These are phyloP conservation scores for Chrysina gloriosa DNA, from an alignment of 2,888 invertebrate species.

Conservation along the genomic window DNA sequence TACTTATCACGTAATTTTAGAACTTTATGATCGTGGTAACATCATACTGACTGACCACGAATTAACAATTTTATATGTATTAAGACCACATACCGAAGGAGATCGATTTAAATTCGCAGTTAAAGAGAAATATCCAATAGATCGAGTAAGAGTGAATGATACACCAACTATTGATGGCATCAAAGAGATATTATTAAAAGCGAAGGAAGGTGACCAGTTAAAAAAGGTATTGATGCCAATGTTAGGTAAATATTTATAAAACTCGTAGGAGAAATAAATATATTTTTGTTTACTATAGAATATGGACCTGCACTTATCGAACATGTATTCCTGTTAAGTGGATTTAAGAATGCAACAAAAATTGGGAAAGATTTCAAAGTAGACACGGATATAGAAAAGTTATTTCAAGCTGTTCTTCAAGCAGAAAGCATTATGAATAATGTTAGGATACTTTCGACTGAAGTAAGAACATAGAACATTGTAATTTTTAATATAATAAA, in stretches of 20 bases:
- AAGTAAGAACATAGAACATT: conserved; percentile 63
- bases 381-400: conserved; percentile 70
- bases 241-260: conserved; percentile 69
- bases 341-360: conserved; percentile 72
- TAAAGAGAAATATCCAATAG: conserved; percentile 88
- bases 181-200: conserved; percentile 69
- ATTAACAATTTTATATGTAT: conserved; percentile 90
- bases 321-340: conserved; percentile 82
- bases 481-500: not conserved
- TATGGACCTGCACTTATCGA: conserved; percentile 94
- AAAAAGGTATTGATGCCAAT: conserved; percentile 86
- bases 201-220: conserved; percentile 80
- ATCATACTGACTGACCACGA: conserved; percentile 93
- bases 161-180: conserved; percentile 70
- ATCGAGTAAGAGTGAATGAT: conserved; percentile 76
- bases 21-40: conserved; percentile 96
- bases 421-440: conserved; percentile 75
- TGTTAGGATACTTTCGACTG: conserved; percentile 68
- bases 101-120: conserved; percentile 93
- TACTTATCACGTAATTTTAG: conserved; percentile 94
- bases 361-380: conserved; percentile 76
- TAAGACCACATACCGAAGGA: conserved; percentile 91
- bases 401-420: conserved; percentile 75
- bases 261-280: conserved; percentile 3
- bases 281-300: conserved; percentile 67